Evolutionary conservation across 1,140 invertebrate genomes (phyloP).

Genomic region (Drepana arcuata): DNA sequence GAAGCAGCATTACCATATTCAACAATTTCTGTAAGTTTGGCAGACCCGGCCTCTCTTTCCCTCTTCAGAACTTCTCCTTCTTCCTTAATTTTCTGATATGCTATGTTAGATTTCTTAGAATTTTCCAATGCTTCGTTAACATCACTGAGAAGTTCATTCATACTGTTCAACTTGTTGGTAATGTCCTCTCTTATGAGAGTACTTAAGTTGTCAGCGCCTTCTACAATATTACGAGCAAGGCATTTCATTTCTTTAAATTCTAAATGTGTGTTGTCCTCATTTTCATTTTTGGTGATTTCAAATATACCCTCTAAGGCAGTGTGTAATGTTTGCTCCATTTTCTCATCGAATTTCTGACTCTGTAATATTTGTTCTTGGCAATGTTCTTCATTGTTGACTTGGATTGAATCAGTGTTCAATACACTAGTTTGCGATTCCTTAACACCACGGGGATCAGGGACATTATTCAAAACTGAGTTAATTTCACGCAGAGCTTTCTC

Average conservation of each 20-base stretch:
- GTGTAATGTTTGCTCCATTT: slow-evolving; percentile 43
- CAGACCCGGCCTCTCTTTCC: neutral
- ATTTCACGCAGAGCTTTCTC: slow-evolving; percentile 43
- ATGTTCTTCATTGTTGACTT: neutral
- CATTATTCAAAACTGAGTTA: slow-evolving; percentile 32
- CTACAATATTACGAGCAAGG: slow-evolving; percentile 47
- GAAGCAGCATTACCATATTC: slow-evolving; percentile 9
- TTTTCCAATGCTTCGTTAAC: slow-evolving; percentile 62
- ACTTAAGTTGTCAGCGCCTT: slow-evolving; percentile 57
- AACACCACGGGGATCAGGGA: neutral
- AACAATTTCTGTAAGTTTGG: slow-evolving; percentile 1
- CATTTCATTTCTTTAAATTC: slow-evolving; percentile 59
- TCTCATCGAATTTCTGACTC: slow-evolving; percentile 28
- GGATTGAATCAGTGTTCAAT: neutral
- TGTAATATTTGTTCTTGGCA: no score
- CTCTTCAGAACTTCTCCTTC: slow-evolving; percentile 25
- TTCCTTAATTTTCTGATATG: slow-evolving; percentile 47
- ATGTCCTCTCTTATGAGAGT: slow-evolving; percentile 60
- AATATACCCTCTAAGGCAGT: slow-evolving; percentile 37
- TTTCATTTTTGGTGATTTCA: slow-evolving; percentile 30
- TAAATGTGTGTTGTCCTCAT: slow-evolving; percentile 40
- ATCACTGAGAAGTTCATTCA: slow-evolving; percentile 64
- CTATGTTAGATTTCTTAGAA: slow-evolving; percentile 55
- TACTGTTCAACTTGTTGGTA: slow-evolving; percentile 61
- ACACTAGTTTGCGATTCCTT: neutral